Evolutionary conservation across 2,797 vertebrate genomes (phyloP).

Genomic region (Phoxinus dragarum): DNA sequence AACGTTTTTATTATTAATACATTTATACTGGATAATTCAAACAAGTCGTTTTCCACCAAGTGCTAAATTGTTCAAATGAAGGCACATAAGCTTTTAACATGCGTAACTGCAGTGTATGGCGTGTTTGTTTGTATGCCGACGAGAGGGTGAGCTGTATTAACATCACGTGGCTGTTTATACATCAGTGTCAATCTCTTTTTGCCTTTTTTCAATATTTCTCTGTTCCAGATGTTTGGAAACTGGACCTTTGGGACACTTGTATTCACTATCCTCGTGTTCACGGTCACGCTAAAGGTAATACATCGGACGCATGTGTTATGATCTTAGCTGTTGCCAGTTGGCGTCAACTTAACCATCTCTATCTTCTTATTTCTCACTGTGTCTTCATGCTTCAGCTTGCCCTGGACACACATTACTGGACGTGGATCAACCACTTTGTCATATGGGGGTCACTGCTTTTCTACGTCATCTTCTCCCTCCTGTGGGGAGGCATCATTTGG

Average conservation of each 20-base stretch:
- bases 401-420: conserved; percentile 98
- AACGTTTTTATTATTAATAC: background rate
- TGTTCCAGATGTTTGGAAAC: conserved; percentile 91
- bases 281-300: conserved; percentile 93
- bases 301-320: background rate
- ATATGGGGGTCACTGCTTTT: conserved; percentile 97
- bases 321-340: background rate
- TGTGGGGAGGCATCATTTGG: conserved; percentile 98
- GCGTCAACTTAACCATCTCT: background rate
- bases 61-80: background rate
- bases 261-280: conserved; percentile 95
- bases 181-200: conserved; percentile 34
- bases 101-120: background rate
- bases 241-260: conserved; percentile 98
- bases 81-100: background rate
- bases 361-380: background rate
- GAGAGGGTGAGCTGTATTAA: background rate
- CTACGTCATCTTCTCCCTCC: conserved; percentile 94
- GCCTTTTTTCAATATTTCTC: conserved; percentile 52
- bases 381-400: conserved; percentile 80
- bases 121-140: background rate
- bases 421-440: conserved; percentile 98
- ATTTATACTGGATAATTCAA: background rate
- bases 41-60: background rate
- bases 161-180: background rate